Conservation (phyloP, 2,888 invertebrate species). For the Callosobruchus maculatus region DNA sequence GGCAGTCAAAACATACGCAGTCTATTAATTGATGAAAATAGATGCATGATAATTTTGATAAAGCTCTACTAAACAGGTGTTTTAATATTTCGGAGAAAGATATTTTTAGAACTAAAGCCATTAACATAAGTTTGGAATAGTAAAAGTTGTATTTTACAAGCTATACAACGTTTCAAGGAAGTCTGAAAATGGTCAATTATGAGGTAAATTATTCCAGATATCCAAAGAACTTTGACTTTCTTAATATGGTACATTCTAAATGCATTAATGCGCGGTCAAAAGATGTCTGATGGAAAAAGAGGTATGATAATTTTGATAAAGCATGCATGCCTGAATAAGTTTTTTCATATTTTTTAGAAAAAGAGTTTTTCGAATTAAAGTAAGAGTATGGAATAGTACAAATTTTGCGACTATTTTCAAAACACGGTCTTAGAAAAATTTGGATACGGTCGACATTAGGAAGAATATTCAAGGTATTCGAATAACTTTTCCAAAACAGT, state of each 20-base stretch:
- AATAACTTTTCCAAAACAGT: no score
- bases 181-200: no score
- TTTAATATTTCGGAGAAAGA: neutral
- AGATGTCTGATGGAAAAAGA: neutral
- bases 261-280: neutral
- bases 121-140: neutral
- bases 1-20: neutral
- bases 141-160: no score
- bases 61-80: neutral
- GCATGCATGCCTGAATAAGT: neutral
- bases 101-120: no score
- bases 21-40: neutral
- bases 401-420: no score
- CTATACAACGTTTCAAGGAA: no score
- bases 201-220: no score
- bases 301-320: neutral
- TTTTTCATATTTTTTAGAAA: neutral
- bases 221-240: no score
- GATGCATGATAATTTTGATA: neutral
- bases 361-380: no score
- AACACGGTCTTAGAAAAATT: no score
- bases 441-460: no score
- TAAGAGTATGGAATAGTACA: neutral
- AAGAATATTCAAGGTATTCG: no score
- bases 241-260: neutral